Percentiles rank a stretch among this genome's conserved stretches.
Conservation (phyloP, 2,888 invertebrate species). For the Epinotia ramella region DNA sequence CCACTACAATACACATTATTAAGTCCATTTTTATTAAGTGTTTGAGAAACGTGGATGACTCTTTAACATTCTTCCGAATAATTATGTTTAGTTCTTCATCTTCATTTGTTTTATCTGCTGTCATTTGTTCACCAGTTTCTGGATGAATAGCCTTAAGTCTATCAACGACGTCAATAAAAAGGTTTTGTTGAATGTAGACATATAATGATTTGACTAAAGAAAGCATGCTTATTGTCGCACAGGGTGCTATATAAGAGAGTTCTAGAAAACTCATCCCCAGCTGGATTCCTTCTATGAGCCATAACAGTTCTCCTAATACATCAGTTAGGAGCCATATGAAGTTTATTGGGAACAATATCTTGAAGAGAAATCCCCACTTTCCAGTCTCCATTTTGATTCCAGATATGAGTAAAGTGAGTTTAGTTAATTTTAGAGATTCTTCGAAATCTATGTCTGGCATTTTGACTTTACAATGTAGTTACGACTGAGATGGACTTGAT, state of each 20-base stretch:
- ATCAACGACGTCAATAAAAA: constrained; percentile 53
- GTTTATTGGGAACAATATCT: constrained; percentile 57
- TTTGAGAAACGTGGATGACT: constrained; percentile 57
- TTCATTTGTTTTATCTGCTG: constrained; percentile 22
- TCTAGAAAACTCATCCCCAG: constrained; percentile 61
- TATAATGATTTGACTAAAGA: constrained; percentile 60
- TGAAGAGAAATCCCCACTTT: constrained; percentile 45
- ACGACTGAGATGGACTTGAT: neutral
- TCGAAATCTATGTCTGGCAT: constrained; percentile 36
- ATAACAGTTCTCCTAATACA: constrained; percentile 62
- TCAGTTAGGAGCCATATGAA: constrained; percentile 60
- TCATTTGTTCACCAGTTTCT: constrained; percentile 37
- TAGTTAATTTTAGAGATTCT: constrained; percentile 35
- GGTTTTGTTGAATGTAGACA: constrained; percentile 57
- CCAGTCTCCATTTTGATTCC: constrained; percentile 58
- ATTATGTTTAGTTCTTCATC: constrained; percentile 18
- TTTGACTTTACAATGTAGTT: neutral
- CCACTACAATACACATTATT: constrained; percentile 52
- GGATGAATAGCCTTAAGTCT: constrained; percentile 64
- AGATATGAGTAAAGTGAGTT: constrained; percentile 54
- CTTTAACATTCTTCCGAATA: constrained; percentile 44
- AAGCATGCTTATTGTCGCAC: constrained; percentile 61
- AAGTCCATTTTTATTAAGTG: constrained; percentile 54
- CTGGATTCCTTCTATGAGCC: constrained; percentile 61
- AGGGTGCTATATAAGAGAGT: constrained; percentile 63